phyloP scores from a whole-genome alignment of 35 echinoderm and acorn worm species.

The Anneissia japonica region DNA sequence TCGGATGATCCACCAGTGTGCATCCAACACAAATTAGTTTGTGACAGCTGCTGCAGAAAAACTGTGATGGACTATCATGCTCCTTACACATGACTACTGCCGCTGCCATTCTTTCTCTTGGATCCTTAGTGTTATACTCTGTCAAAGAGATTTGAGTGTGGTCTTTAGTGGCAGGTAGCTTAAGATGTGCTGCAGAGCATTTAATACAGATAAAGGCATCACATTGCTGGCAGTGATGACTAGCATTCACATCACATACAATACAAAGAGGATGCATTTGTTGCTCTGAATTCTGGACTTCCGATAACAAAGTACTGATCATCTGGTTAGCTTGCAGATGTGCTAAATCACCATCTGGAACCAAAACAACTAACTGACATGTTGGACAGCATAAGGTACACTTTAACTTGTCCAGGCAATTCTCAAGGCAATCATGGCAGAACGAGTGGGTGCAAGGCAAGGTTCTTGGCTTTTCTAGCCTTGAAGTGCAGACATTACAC shows the following conservation, averaged over 20 bases:
- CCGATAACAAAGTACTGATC: not conserved
- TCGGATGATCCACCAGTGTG: not conserved
- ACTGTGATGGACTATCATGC: not conserved
- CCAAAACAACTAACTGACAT: not conserved
- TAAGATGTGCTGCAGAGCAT: not conserved
- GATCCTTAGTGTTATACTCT: not conserved
- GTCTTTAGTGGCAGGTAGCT: not conserved
- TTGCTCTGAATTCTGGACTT: not conserved
- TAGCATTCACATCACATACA: not conserved
- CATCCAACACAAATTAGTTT: not conserved
- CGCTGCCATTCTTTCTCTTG: not conserved
- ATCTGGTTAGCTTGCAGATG: not conserved
- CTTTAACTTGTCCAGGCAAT: not conserved
- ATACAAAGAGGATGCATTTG: not conserved
- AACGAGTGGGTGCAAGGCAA: not conserved
- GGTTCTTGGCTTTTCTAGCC: not conserved
- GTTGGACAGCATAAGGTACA: not conserved
- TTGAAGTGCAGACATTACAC: not conserved
- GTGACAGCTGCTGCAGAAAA: not conserved
- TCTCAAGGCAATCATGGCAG: not conserved
- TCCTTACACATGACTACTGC: not conserved
- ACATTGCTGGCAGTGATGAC: not conserved
- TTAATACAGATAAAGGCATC: not conserved
- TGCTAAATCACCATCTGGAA: not conserved
- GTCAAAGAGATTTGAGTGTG: not conserved